phyloP scores from a whole-genome alignment of 2,113 vertebrate species.

The Amblyornis subalaris region DNA sequence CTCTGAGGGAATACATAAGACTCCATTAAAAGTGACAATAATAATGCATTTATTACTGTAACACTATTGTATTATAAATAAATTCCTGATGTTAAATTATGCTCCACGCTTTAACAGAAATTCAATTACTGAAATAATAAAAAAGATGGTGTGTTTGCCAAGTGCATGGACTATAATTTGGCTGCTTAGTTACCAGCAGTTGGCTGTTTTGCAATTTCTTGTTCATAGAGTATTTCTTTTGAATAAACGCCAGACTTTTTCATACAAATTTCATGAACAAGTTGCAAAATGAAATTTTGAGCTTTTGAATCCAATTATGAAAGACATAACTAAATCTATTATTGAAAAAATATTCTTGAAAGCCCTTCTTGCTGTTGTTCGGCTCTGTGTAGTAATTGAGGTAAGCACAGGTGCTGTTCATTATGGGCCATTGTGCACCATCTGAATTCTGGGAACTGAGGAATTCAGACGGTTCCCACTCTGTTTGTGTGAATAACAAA shows the following conservation, averaged over 20 bases:
- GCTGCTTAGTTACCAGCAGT: slow-evolving; percentile 76
- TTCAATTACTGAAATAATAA: slow-evolving; percentile 86
- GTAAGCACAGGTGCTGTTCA: slow-evolving; percentile 83
- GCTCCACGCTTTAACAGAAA: slow-evolving; percentile 77
- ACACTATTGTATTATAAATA: slow-evolving; percentile 80
- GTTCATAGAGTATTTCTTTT: slow-evolving; percentile 73
- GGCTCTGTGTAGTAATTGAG: slow-evolving; percentile 71
- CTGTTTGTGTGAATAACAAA: slow-evolving; percentile 79
- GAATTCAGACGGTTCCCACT: slow-evolving; percentile 71
- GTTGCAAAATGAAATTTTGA: slow-evolving; percentile 78
- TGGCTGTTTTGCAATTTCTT: slow-evolving; percentile 76
- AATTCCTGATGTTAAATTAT: slow-evolving; percentile 81
- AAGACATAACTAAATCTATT: slow-evolving; percentile 75
- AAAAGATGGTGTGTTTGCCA: slow-evolving; percentile 74
- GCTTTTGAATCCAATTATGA: slow-evolving; percentile 81
- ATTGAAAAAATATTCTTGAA: slow-evolving; percentile 73
- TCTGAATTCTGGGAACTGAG: slow-evolving; percentile 75
- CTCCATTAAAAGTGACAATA: slow-evolving; percentile 79
- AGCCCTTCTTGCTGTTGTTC: slow-evolving; percentile 71
- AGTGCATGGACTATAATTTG: slow-evolving; percentile 76
- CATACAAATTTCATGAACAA: slow-evolving; percentile 77
- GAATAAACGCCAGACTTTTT: slow-evolving; percentile 74
- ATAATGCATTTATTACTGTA: slow-evolving; percentile 81
- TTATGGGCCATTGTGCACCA: slow-evolving; percentile 79
- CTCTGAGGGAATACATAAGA: slow-evolving; percentile 73